These are phyloP conservation scores for Craniophora ligustri DNA, from an alignment of 2,888 invertebrate species.

Conservation along the genomic window DNA sequence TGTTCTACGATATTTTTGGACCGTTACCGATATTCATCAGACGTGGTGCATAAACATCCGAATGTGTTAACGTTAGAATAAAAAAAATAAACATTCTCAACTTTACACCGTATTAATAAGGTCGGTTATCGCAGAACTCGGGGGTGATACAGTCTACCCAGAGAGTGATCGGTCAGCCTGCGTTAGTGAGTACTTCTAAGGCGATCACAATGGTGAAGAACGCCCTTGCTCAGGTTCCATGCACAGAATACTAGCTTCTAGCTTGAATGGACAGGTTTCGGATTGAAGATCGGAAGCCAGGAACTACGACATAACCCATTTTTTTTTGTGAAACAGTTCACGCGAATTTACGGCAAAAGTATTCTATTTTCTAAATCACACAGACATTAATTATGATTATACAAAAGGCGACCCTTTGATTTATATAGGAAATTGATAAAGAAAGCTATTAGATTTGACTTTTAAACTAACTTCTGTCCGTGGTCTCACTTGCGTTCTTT, in stretches of 20 bases:
- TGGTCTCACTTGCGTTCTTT: no score
- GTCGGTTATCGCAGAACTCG: slow-evolving; percentile 73
- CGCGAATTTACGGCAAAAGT: no score
- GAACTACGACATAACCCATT: background rate
- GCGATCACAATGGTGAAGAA: slow-evolving; percentile 80
- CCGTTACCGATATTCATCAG: background rate
- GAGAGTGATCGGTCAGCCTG: slow-evolving; percentile 77
- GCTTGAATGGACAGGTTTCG: slow-evolving; percentile 42
- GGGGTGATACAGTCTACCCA: slow-evolving; percentile 85
- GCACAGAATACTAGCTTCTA: slow-evolving; percentile 56
- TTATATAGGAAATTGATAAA: no score
- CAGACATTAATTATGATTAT: no score
- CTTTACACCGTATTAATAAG: slow-evolving; percentile 26
- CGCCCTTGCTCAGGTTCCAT: slow-evolving; percentile 61
- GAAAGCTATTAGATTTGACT: no score
- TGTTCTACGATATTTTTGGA: background rate
- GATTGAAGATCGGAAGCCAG: slow-evolving; percentile 4
- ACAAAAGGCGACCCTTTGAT: no score
- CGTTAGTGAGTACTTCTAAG: slow-evolving; percentile 81
- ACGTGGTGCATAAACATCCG: slow-evolving; percentile 3
- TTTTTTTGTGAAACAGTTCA: no score
- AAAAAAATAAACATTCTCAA: slow-evolving; percentile 2
- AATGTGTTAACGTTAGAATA: background rate
- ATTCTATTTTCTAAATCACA: no score
- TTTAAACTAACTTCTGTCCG: no score